Evolutionary conservation across 2,797 vertebrate genomes (phyloP).

Genomic region (Buceros bicornis): DNA sequence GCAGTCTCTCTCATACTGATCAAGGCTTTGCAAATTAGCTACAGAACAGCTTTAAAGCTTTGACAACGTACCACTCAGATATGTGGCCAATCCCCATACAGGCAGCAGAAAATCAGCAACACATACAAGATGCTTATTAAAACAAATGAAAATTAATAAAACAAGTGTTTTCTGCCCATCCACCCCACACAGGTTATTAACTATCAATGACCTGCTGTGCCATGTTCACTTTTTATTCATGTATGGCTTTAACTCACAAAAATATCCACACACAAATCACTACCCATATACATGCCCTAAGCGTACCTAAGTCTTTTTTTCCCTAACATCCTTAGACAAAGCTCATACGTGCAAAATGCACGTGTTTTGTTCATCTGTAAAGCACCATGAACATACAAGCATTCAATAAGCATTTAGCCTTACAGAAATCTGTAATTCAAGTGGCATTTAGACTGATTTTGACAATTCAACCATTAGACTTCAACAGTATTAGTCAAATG

Average conservation of each 20-base stretch:
- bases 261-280: not conserved
- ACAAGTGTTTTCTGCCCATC: not conserved
- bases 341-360: not conserved
- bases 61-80: constrained; percentile 42
- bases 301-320: not conserved
- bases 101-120: constrained; percentile 52
- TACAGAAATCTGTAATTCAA: not conserved
- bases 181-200: not conserved
- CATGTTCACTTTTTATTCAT: not conserved
- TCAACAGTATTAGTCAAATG: not conserved
- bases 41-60: constrained; percentile 18
- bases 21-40: constrained; percentile 28
- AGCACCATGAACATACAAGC: not conserved
- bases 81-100: constrained; percentile 30
- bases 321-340: not conserved
- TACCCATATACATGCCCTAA: not conserved
- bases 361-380: not conserved
- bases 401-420: not conserved
- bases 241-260: not conserved
- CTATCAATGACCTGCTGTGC: not conserved
- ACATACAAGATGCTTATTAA: constrained; percentile 31
- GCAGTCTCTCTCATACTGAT: not conserved
- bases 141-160: constrained; percentile 23
- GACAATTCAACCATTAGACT: not conserved
- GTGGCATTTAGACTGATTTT: not conserved